Evolutionary conservation across 1,140 invertebrate genomes (phyloP).

Genomic region (Drosophila sp.): DNA sequence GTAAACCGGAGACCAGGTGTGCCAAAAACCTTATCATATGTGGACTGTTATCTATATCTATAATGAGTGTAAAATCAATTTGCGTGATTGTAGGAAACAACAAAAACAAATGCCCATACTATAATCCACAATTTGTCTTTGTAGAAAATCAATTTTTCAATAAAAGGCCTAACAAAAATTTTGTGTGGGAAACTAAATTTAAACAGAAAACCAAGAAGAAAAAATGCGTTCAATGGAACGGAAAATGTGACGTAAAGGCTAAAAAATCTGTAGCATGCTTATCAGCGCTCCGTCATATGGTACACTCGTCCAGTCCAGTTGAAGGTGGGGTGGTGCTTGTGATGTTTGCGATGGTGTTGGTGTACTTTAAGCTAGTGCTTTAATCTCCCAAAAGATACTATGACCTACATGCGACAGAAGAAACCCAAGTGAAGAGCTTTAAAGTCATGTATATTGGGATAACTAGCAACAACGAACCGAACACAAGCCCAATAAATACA

Average conservation of each 20-base stretch:
- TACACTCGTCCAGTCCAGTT: conserved; percentile 41
- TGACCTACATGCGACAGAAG: conserved; percentile 1
- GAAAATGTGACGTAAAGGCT: conserved; percentile 68
- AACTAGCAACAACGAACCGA: conserved; percentile 11
- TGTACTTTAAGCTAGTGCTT: conserved; percentile 48
- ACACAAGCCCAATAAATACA: conserved; percentile 22
- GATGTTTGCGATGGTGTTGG: neutral
- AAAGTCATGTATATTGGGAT: conserved; percentile 19
- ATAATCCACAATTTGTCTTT: too few relatives aligned
- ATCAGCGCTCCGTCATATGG: conserved; percentile 52
- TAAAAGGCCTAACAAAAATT: conserved; percentile 24
- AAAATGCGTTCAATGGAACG: conserved; percentile 49
- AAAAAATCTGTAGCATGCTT: conserved; percentile 69
- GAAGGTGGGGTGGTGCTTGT: too few relatives aligned
- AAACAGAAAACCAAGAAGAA: conserved; percentile 42
- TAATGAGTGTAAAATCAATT: neutral
- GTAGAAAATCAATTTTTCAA: conserved; percentile 47
- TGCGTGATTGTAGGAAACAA: neutral
- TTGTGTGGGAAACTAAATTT: conserved; percentile 59
- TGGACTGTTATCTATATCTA: neutral
- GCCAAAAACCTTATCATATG: neutral
- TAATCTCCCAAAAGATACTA: conserved; percentile 20
- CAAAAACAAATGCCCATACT: neutral
- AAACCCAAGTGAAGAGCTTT: conserved; percentile 39
- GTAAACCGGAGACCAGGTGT: conserved; percentile 29